Evolutionary conservation across 2,113 vertebrate genomes (phyloP), one percentile per base, ranked within the genome.

Genomic region (Misgurnus mizolepis): DNA sequence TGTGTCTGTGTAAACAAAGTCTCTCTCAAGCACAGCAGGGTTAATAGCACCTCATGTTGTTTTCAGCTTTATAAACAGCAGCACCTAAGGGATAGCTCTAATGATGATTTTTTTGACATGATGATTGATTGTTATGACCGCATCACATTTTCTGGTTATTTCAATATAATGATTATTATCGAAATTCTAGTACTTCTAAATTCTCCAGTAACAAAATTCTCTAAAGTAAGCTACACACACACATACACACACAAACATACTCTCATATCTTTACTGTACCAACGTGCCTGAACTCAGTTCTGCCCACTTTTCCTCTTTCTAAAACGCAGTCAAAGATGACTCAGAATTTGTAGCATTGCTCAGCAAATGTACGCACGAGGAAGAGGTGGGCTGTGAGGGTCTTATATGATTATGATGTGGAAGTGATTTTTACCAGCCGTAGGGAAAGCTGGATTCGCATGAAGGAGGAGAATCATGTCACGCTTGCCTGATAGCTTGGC

Each of bases 1-100:
- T 34, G 27, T 34, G 91, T 92, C 90, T 92, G 64, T 81, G 79
- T 62, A 71, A 61, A 83, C 90, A 88, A 39, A 67, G 75, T 91
- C 64, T 88, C 89, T 84, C 86, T 85, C 73, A 89, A 89, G 90
- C 92, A 90, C 92, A 92, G 88, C 85, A 86, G 89, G 90, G 92
- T 90, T 92, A 88, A 41, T 74, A 34, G 88, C 85, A 86, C 72
- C 86, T 82, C 18, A 87, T 91, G 90, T 85, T 89, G 86, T 60
- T 67, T 39, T 76, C 71, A 76, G 58, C 40, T 41, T 39, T 62
- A 50, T n/a, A 70, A 22, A 62, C 14, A 58, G 55, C 64, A 66
- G 58, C 43, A 22, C 22, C 22, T 56, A 22, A 53, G 65, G 45
- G 53, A n/a, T 55, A 62, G 34, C 66, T 11, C 49, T 78, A 11